A percentile compares a stretch with the other conserved stretches of the same genome.
Evolutionary conservation across 2,113 vertebrate species (phyloP).

Genomic region (Puma concolor): DNA sequence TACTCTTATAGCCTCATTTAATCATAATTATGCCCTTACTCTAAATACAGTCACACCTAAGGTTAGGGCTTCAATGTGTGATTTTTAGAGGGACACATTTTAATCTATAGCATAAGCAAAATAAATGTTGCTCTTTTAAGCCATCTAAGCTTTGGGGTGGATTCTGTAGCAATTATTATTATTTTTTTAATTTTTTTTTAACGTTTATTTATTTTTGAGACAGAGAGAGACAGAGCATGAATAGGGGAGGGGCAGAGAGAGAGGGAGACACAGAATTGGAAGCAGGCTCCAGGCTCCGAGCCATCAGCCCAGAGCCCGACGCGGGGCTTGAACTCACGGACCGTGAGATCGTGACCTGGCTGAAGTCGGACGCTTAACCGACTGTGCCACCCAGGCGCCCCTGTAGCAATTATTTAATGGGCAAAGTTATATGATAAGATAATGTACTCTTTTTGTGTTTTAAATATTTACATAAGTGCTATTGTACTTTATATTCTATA

Average conservation of each 20-base stretch:
- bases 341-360: too few species aligned
- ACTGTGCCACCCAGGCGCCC: too few species aligned
- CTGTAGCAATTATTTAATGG: neutral
- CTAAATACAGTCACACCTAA: neutral
- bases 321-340: too few species aligned
- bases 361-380: too few species aligned
- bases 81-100: neutral
- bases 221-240: too few species aligned
- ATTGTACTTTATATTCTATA: neutral
- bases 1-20: neutral
- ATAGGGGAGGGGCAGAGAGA: too few species aligned
- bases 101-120: neutral
- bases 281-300: too few species aligned
- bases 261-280: too few species aligned
- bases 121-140: neutral
- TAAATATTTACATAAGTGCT: conserved; percentile 25
- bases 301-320: too few species aligned
- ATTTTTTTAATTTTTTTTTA: too few species aligned
- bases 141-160: neutral
- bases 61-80: neutral
- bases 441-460: neutral
- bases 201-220: too few species aligned
- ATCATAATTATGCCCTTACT: neutral
- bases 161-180: neutral
- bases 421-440: neutral